Percentiles rank a stretch among this genome's conserved stretches.
Evolutionary conservation across 1,140 invertebrate species (phyloP).

Genomic region (Diabrotica virgifera): DNA sequence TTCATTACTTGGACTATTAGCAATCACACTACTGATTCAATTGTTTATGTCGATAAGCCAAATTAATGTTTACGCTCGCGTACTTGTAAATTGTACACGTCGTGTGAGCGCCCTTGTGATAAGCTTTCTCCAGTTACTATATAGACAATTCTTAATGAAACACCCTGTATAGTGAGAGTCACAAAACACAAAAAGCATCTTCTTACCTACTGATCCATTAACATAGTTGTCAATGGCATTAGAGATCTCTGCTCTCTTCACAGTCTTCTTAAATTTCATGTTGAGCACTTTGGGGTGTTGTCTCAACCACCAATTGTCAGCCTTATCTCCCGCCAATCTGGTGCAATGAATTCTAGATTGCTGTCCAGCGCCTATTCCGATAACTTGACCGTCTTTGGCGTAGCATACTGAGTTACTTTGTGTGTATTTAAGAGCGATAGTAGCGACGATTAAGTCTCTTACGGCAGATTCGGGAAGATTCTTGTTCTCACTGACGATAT

Average conservation of each 20-base stretch:
- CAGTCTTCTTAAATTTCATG: constrained; percentile 86
- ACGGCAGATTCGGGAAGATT: constrained; percentile 72
- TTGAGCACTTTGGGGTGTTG: constrained; percentile 84
- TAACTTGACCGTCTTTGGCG: constrained; percentile 84
- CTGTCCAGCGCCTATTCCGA: constrained; percentile 94
- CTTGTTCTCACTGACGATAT: constrained; percentile 75
- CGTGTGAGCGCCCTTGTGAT: too few relatives aligned
- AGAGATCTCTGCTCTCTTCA: constrained; percentile 89
- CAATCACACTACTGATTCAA: too few relatives aligned
- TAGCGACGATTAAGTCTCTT: constrained; percentile 91
- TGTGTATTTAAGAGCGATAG: constrained; percentile 95
- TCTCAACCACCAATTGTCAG: constrained; percentile 97
- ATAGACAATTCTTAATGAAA: too few relatives aligned
- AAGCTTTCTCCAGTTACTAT: too few relatives aligned
- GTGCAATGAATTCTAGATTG: constrained; percentile 98
- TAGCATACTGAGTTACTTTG: constrained; percentile 97
- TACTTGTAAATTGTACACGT: too few relatives aligned
- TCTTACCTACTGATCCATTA: constrained; percentile 78
- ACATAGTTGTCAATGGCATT: constrained; percentile 97
- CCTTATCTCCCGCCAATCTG: constrained; percentile 93
- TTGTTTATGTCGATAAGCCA: too few relatives aligned
- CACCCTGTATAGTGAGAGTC: too few relatives aligned
- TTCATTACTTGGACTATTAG: too few relatives aligned
- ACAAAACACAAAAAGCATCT: neutral
- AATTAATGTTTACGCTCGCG: too few relatives aligned